Evolutionary conservation across 37 sponge, comb jelly and placozoan genomes (phyloP), one percentile per base, ranked within the genome.

Genomic region (Corticium candelabrum): DNA sequence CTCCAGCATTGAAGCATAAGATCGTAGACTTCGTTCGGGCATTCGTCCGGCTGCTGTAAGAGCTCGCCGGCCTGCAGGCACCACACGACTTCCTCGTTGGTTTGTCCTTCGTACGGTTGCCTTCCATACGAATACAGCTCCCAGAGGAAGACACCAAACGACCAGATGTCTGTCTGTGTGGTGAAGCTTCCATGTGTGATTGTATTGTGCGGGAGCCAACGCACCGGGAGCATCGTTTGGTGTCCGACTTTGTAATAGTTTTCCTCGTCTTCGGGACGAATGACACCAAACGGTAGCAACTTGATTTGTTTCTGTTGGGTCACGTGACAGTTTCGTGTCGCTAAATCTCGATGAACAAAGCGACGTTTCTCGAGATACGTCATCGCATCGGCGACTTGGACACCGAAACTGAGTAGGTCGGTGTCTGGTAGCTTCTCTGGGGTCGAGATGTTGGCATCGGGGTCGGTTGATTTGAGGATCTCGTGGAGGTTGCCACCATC

Each of bases 121-220:
- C 92, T 78, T 40, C 96, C 96, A 81, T 83, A 91, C 1, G 96
- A 95, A 75, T 89, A 95, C 38, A 95, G 77, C 77, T 95, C 96
- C 96, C 96, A 95, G 30, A 95, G 43, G 21, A 95, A 62, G 40
- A 95, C 77, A 39, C 96, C 96, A 84, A 83, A 95, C 56, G 89
- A 87, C 92, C 92, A 91, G 36, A 95, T 90, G 81, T 95, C 96
- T 39, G 93, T 87, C 62, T 95, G 90, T 75, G 84, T 85, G 39
- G 96, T 87, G 75, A 95, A 95, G 77, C 86, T 85, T 50, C 62
- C 62, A 21, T 50, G 62, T 11, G 62, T 21, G 62, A 50, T 50
- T 11, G 21, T 21, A 21, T 50, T 21, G 62, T 50, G 62, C 62
- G 62, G 62, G 11, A 50, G 62, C 62, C 62, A 50, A 21, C 62